phyloP scores from a whole-genome alignment of 2,113 vertebrate genomes.

The Calidris pugnax region DNA sequence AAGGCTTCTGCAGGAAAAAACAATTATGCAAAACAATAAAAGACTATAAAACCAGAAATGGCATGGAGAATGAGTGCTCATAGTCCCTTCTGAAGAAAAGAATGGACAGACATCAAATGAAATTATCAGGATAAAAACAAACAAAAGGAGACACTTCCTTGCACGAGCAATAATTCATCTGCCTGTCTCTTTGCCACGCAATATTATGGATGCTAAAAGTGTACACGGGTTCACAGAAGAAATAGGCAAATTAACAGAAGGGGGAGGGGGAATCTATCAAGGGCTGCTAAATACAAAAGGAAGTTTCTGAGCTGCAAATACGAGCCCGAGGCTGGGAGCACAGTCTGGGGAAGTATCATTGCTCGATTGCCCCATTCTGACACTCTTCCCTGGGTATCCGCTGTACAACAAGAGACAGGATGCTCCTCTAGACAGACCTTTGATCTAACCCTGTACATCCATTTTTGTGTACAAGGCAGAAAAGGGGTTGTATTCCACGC shows the following conservation, averaged over 20 bases:
- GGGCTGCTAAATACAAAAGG: not conserved
- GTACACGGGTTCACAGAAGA: not conserved
- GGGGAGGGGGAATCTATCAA: not conserved
- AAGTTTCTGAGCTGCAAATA: conserved; percentile 1
- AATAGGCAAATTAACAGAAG: not conserved
- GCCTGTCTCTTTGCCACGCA: not conserved
- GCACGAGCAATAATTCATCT: not conserved
- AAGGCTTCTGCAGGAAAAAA: not conserved
- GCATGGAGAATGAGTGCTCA: not conserved
- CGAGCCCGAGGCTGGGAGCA: not conserved
- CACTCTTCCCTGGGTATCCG: not conserved
- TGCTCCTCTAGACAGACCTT: not conserved
- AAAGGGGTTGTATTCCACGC: not conserved
- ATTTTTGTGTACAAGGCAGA: conserved; percentile 13
- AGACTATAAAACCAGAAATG: not conserved
- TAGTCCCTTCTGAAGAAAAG: not conserved
- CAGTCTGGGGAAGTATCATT: not conserved
- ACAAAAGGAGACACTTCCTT: not conserved
- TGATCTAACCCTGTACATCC: not conserved
- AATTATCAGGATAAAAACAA: not conserved
- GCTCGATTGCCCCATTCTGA: not conserved
- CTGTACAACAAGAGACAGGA: conserved; percentile 2
- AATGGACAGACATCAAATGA: not conserved
- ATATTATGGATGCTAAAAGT: not conserved
- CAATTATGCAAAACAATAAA: not conserved